These are phyloP conservation scores for Diadumene lineata DNA, from an alignment of 92 coral and sea anemone genomes.

Conservation along the genomic window DNA sequence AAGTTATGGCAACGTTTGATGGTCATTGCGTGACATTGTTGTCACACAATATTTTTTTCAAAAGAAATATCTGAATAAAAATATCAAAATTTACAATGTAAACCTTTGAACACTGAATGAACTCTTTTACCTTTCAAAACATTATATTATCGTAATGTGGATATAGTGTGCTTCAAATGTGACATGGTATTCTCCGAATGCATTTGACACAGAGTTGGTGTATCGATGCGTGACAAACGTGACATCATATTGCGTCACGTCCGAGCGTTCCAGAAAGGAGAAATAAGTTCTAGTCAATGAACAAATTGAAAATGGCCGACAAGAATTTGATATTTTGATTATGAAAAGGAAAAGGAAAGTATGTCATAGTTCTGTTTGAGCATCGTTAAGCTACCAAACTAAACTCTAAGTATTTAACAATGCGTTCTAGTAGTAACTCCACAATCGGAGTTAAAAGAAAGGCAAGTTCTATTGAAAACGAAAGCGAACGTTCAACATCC, in stretches of 20 bases:
- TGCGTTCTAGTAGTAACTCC: conserved; percentile 78
- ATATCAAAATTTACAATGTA: no score
- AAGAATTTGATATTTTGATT: not conserved
- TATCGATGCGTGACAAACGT: no score
- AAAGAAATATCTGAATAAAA: no score
- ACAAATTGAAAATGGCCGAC: not conserved
- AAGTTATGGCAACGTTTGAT: no score
- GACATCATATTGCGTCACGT: not conserved
- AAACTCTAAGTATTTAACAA: not conserved
- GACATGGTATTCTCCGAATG: no score
- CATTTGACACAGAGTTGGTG: no score
- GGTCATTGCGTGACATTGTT: not conserved
- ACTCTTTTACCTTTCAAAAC: no score
- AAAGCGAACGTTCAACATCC: conserved; percentile 54
- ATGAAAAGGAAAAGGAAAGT: conserved; percentile 15
- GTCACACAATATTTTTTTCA: not conserved
- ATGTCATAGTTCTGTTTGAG: conserved; percentile 7
- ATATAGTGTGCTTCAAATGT: no score
- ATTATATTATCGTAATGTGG: no score
- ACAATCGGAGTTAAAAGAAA: conserved; percentile 68
- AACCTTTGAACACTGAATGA: no score
- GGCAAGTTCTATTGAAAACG: conserved; percentile 65
- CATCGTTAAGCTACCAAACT: not conserved
- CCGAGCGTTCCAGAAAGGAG: not conserved
- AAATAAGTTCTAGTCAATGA: not conserved